A percentile compares a stretch with the other conserved stretches of the same genome.
Conservation (phyloP, 2,113 vertebrate species). For the Oryzias celebensis region DNA sequence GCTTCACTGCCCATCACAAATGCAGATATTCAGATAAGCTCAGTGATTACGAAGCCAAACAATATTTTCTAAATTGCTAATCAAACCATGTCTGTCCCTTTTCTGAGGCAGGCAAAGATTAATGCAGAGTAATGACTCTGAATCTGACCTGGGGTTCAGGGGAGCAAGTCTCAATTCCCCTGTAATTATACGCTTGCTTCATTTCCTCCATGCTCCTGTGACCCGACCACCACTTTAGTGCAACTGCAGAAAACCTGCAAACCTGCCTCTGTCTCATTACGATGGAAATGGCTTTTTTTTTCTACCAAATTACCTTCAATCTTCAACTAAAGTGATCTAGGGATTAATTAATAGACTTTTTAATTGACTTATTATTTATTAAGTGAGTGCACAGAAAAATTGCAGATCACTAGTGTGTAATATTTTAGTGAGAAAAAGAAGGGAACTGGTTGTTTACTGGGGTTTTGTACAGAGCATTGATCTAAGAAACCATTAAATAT, state of each 20-base stretch:
- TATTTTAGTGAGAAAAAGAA: not conserved
- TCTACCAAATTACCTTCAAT: slow-evolving; percentile 24
- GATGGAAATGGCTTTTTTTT: slow-evolving; percentile 19
- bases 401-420: not conserved
- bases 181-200: slow-evolving; percentile 68
- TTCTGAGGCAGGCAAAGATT: slow-evolving; percentile 46
- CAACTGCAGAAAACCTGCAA: slow-evolving; percentile 34
- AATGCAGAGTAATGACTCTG: slow-evolving; percentile 61
- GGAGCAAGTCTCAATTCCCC: slow-evolving; percentile 41
- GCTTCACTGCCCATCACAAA: slow-evolving; percentile 40
- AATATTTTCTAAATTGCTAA: slow-evolving; percentile 63
- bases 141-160: slow-evolving; percentile 45
- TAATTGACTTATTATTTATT: slow-evolving; percentile 5
- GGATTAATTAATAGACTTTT: slow-evolving; percentile 11
- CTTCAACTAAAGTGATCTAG: slow-evolving; percentile 1
- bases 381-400: not conserved
- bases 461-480: slow-evolving; percentile 77
- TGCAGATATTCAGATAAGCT: slow-evolving; percentile 38
- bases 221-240: slow-evolving; percentile 47
- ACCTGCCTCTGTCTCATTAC: slow-evolving; percentile 27
- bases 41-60: slow-evolving; percentile 59
- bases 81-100: slow-evolving; percentile 46
- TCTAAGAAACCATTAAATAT: slow-evolving; percentile 27
- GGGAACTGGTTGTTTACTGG: slow-evolving; percentile 52
- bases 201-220: slow-evolving; percentile 55